Conservation (phyloP, 53 echinoderm and acorn worm genomes). For the Luidia sarsii region DNA sequence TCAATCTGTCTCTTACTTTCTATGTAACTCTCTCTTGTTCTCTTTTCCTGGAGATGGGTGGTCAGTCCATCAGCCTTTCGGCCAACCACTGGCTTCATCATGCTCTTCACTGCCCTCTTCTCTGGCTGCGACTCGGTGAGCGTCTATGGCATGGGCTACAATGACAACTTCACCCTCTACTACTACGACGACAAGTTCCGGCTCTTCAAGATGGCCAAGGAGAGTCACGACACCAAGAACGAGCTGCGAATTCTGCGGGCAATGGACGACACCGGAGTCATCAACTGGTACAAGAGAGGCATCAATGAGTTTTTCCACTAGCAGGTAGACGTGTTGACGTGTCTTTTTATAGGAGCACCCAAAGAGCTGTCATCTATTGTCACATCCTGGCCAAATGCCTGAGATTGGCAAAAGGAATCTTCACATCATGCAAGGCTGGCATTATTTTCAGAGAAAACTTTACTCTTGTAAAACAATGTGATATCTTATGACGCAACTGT, state of each 20-base stretch:
- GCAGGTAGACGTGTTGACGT: too few species aligned
- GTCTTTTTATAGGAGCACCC: too few species aligned
- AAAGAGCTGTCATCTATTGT: too few species aligned
- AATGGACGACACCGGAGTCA: conserved; percentile 66
- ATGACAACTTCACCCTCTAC: conserved; percentile 73
- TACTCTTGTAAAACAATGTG: too few species aligned
- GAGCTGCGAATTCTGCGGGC: conserved; percentile 73
- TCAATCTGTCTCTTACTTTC: too few species aligned
- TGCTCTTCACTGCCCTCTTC: conserved; percentile 85
- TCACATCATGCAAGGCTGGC: too few species aligned
- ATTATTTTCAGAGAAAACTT: too few species aligned
- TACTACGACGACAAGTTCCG: conserved; percentile 83
- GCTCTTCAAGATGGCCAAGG: conserved; percentile 65
- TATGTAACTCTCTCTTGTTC: too few species aligned
- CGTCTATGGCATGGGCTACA: conserved; percentile 98
- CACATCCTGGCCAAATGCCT: too few species aligned
- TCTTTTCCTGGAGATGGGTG: conserved; percentile 32
- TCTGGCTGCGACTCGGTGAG: conserved; percentile 75
- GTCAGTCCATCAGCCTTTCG: conserved; percentile 68
- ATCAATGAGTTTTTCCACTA: conserved; percentile 59
- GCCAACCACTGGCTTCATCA: conserved; percentile 87
- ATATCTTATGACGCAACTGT: too few species aligned
- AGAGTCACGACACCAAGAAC: conserved; percentile 83
- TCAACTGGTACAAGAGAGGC: conserved; percentile 88
- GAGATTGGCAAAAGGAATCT: too few species aligned